These are phyloP conservation scores for Ictidomys tridecemlineatus DNA, from an alignment of 2,113 vertebrate species.

Conservation along the genomic window DNA sequence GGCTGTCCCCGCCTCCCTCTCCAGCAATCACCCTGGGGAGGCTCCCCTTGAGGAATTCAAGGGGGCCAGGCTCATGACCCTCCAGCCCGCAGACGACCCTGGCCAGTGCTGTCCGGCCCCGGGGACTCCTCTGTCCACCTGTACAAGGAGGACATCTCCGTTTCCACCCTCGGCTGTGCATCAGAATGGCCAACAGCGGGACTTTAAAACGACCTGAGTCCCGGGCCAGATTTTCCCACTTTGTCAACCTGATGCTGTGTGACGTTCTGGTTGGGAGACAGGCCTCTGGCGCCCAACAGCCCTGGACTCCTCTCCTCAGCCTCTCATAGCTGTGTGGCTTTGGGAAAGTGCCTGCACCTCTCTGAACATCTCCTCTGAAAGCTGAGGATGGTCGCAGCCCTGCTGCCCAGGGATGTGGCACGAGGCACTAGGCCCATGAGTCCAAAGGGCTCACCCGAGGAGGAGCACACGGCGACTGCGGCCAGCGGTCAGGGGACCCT, in stretches of 20 bases:
- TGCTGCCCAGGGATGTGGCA: not conserved
- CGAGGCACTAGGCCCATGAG: accelerated
- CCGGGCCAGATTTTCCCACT: not conserved
- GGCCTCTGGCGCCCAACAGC: not conserved
- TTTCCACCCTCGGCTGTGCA: not conserved
- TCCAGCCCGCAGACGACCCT: not conserved
- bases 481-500: not conserved
- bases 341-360: not conserved
- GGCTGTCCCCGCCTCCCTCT: not conserved
- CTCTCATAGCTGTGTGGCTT: not conserved
- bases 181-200: no score
- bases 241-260: not conserved
- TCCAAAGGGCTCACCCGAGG: not conserved
- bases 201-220: not conserved
- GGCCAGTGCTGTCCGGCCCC: accelerated
- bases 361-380: not conserved
- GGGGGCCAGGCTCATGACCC: no score
- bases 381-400: not conserved
- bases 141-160: not conserved
- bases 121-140: not conserved
- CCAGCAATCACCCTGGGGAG: accelerated
- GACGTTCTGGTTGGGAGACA: not conserved
- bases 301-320: not conserved
- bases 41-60: not conserved
- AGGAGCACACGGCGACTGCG: not conserved